Evolutionary conservation across 1,140 invertebrate species (phyloP).

Genomic region (Lordiphosa mommai): DNA sequence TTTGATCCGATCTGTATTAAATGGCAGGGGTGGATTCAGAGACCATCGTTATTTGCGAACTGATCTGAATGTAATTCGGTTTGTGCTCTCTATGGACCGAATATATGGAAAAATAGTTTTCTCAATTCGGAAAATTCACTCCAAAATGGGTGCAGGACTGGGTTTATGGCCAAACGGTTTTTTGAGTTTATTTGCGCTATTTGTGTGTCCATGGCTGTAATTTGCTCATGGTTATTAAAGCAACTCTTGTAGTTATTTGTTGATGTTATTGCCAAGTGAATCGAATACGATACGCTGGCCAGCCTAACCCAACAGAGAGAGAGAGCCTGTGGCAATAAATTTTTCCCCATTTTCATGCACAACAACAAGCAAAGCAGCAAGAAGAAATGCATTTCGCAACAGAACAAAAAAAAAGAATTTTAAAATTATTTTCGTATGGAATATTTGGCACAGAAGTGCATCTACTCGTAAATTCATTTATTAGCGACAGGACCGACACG

Average conservation of each 20-base stretch:
- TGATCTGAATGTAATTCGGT: no score
- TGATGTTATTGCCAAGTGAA: conserved; percentile 28
- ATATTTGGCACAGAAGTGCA: conserved; percentile 64
- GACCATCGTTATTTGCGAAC: no score
- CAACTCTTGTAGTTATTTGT: neutral
- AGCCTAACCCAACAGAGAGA: neutral
- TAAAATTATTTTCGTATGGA: conserved; percentile 56
- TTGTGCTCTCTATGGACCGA: no score
- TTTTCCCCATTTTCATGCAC: conserved; percentile 12
- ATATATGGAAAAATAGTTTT: no score
- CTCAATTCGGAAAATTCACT: no score
- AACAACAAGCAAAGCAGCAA: conserved; percentile 27
- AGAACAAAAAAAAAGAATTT: conserved; percentile 35
- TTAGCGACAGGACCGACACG: conserved; percentile 49
- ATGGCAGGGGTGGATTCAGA: no score
- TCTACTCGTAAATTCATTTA: conserved; percentile 78
- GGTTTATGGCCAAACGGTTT: no score
- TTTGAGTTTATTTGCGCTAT: no score
- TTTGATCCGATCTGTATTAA: no score
- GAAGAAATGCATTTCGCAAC: conserved; percentile 42
- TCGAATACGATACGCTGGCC: conserved; percentile 11
- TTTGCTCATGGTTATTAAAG: no score
- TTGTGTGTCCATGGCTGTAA: no score
- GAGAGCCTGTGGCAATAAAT: conserved; percentile 2
- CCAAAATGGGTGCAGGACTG: no score